Evolutionary conservation across 2,888 invertebrate genomes (phyloP), one percentile per base, ranked within the genome.

Genomic region (Incurvaria masculella): DNA sequence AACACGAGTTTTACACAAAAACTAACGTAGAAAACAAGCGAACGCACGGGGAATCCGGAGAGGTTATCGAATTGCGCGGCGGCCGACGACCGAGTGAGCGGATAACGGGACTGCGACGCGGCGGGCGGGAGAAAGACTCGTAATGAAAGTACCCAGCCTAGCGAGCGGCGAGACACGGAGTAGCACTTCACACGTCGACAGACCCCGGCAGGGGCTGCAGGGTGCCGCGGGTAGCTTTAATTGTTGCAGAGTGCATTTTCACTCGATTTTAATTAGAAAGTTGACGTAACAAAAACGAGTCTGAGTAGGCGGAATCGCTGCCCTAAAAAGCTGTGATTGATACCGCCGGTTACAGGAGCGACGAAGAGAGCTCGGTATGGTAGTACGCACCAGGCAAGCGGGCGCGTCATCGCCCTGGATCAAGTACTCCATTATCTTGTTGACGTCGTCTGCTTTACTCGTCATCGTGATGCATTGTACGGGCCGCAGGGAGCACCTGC

Each of bases 381-480:
- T 23, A 10, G 33, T 33, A 33, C 33, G 33, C 33, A 33, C 33
- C 33, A 33, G 33, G 14, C 14, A 33, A 3, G 33, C 3, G 3
- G 33, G 33, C 8, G 33, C 14, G 14, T 14, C 33, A 14, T 33
- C 33, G 14, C 33, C 33, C 33, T 11, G 33, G 33, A 33, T 33
- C 3, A 33, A n/a, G 14, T 33, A 33, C 51, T 75, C 75, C 61
- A 75, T 60, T 56, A 76, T 69, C 61, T 64, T 69, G 62, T 64
- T 69, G 64, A 75, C 65, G 52, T 52, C 53, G 49, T 33, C 33
- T n/a, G 33, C 33, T 33, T 33, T 33, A 14, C 33, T 33, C 6
- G 33, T 33, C 33, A 33, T 33, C 14, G 8, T 33, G 6, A 14
- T 14, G 8, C 33, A 33, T 33, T 33, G 33, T 33, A 33, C 14